Conservation (phyloP, 2,113 vertebrate genomes). For the Ailuropoda melanoleuca region DNA sequence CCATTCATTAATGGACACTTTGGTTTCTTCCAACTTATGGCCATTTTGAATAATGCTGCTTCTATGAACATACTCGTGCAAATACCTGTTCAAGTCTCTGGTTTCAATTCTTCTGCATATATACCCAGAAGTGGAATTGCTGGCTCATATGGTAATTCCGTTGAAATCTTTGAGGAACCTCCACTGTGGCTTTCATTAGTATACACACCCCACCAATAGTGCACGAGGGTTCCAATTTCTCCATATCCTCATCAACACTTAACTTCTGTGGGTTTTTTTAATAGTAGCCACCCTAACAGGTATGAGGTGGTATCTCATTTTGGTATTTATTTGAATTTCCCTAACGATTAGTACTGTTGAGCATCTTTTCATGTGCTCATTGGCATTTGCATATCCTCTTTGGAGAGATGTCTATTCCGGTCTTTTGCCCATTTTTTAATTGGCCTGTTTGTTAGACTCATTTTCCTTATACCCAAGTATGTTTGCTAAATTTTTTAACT, state of each 20-base stretch:
- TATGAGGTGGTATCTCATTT: background rate
- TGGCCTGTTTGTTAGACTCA: background rate
- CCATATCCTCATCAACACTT: background rate
- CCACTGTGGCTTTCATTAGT: background rate
- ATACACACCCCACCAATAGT: background rate
- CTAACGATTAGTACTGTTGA: background rate
- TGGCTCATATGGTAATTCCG: background rate
- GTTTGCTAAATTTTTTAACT: background rate
- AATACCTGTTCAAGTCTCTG: background rate
- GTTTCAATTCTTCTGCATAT: background rate
- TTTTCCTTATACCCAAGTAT: slow-evolving; percentile 10
- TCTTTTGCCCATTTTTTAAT: background rate
- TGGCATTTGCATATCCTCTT: background rate
- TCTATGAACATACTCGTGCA: background rate
- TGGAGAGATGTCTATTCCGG: background rate
- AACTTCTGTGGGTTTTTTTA: background rate
- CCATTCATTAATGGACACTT: background rate
- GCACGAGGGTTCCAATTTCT: background rate
- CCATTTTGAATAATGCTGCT: background rate
- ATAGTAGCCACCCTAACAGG: background rate
- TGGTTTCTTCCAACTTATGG: background rate
- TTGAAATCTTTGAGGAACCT: background rate
- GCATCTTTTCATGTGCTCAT: background rate
- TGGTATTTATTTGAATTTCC: background rate
- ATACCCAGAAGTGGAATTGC: background rate